Conservation (phyloP, 2,888 invertebrate species). For the Cancer borealis region DNA sequence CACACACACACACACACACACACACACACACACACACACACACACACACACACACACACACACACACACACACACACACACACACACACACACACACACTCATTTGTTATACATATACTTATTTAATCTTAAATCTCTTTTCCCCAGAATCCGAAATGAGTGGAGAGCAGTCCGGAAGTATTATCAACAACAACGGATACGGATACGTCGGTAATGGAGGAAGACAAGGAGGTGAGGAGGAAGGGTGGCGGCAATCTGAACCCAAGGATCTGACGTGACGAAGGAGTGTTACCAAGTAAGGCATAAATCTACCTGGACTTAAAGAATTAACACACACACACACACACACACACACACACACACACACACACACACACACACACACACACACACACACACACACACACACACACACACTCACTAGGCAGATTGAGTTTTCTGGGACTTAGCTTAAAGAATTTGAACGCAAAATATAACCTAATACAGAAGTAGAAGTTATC, state of each 20-base stretch:
- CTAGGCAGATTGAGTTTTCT: too few relatives aligned
- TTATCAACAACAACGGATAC: background rate
- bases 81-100: background rate
- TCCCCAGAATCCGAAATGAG: background rate
- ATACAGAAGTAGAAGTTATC: background rate
- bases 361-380: constrained; percentile 11
- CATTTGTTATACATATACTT: background rate
- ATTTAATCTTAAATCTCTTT: background rate
- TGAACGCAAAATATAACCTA: background rate
- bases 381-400: background rate
- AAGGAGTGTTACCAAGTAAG: background rate
- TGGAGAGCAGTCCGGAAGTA: background rate
- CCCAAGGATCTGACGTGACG: background rate
- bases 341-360: constrained; percentile 35
- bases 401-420: constrained; percentile 50
- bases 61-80: background rate
- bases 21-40: background rate
- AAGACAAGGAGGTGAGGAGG: background rate
- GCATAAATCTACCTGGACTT: background rate
- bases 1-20: too few relatives aligned
- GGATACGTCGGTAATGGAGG: background rate
- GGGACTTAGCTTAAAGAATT: background rate
- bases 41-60: background rate
- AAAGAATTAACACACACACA: background rate
- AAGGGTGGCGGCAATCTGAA: background rate